Conservation (phyloP, 2,113 vertebrate genomes). For the Papio anubis region DNA sequence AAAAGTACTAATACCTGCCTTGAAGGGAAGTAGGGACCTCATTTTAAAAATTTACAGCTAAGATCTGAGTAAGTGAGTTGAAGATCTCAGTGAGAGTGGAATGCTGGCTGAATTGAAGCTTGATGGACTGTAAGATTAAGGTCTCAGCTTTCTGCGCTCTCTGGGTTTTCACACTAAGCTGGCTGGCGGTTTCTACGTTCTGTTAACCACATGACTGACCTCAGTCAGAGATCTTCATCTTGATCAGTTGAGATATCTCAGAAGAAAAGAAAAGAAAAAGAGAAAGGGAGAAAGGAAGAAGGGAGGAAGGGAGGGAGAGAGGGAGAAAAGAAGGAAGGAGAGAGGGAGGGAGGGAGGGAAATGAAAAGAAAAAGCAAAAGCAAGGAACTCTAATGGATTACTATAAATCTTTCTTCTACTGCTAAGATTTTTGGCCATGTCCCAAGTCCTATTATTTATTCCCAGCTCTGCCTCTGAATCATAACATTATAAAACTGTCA, state of each 20-base stretch:
- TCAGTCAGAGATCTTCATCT: neutral
- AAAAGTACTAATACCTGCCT: neutral
- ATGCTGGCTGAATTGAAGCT: neutral
- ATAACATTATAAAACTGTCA: neutral
- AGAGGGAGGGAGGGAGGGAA: neutral
- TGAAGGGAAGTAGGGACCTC: neutral
- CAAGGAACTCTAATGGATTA: neutral
- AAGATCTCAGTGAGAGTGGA: neutral
- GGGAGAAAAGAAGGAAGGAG: neutral
- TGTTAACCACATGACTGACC: neutral
- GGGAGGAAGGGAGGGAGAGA: fast-evolving
- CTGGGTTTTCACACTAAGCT: neutral
- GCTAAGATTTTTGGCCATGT: neutral
- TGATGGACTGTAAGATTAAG: no score
- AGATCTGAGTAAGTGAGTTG: neutral
- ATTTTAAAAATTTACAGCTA: neutral
- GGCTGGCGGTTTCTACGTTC: neutral
- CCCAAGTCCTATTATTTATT: neutral
- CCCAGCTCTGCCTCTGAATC: neutral
- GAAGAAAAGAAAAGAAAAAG: neutral
- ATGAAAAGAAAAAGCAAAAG: neutral
- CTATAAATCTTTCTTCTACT: neutral
- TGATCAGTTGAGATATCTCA: neutral
- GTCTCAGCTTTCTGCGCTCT: fast-evolving
- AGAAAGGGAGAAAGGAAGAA: neutral